Evolutionary conservation across 2,888 invertebrate species (phyloP), one percentile per base, ranked within the genome.

Genomic region (Neoascia interrupta): DNA sequence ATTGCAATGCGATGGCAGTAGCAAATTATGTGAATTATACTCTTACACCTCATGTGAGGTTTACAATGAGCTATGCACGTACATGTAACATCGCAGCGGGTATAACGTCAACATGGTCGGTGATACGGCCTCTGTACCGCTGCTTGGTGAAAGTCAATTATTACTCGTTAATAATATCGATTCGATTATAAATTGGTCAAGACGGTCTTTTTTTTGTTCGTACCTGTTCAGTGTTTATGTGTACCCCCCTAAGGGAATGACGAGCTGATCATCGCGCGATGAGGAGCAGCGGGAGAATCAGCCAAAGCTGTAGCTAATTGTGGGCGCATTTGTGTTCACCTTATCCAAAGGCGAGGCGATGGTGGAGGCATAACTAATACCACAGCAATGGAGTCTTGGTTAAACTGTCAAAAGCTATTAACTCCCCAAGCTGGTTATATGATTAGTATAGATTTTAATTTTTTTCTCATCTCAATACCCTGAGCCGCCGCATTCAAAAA

Each of bases 131-230:
- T 34, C 54, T 56, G 36, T 63, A 63, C 56, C 41, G 60, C 61
- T n/a, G n/a, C n/a, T 37, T 51, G 75, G 75, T 69, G 75, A 75
- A 75, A 75, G 75, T 75, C 69, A 69, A 75, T 75, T 75, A 75
- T 75, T n/a, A n/a, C n/a, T 75, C 75, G 61, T 75, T 69, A 75
- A 69, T 63, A 63, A 61, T 69, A 75, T 75, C 75, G 75, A n/a
- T n/a, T n/a, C n/a, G n/a, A 75, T 75, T 75, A 63, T 63, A 69
- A 69, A 69, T 75, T 69, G 61, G 61, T 69, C 56, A 75, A 69
- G 61, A 56, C 21, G 69, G 56, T 47, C 56, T 63, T 69, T 37
- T 41, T 56, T 28, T 41, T 54, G 13, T n/a, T n/a, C n/a, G n/a
- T n/a, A n/a, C n/a, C n/a, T n/a, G n/a, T n/a, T n/a, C n/a, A n/a